Conservation (phyloP, 2,113 vertebrate genomes). For the Ctenodactylus gundi region DNA sequence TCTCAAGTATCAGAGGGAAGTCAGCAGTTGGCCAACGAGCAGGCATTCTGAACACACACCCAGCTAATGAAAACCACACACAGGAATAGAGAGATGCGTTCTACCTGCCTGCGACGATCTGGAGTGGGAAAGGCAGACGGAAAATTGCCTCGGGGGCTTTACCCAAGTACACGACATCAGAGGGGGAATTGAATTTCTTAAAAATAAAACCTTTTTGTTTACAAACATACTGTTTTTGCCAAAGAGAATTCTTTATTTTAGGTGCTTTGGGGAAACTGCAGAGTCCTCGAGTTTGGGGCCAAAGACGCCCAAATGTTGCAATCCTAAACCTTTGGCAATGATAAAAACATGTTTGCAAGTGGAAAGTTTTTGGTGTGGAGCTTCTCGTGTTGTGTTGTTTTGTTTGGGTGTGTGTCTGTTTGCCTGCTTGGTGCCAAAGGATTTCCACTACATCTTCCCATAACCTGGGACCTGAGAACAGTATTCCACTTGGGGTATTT, state of each 20-base stretch:
- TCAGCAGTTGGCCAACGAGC: constrained; percentile 35
- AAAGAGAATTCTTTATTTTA: constrained; percentile 80
- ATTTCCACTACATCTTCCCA: constrained; percentile 63
- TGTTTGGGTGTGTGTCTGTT: constrained; percentile 60
- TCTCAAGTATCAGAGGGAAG: constrained; percentile 28
- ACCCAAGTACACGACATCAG: constrained; percentile 40
- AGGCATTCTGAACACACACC: constrained; percentile 58
- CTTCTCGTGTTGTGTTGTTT: constrained; percentile 26
- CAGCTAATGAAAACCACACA: constrained; percentile 75
- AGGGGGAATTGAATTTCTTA: constrained; percentile 73
- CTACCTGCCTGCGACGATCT: constrained; percentile 71
- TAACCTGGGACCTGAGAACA: background rate
- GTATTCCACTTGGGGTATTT: background rate
- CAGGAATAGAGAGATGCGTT: background rate
- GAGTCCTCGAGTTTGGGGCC: constrained; percentile 65
- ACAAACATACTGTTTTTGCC: constrained; percentile 81
- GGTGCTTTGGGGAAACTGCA: constrained; percentile 78
- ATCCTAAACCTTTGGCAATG: constrained; percentile 70
- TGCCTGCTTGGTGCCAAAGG: constrained; percentile 56
- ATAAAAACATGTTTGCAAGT: constrained; percentile 71
- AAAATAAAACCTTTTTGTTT: constrained; percentile 77
- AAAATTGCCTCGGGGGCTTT: constrained; percentile 65
- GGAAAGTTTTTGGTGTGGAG: constrained; percentile 72
- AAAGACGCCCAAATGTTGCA: constrained; percentile 78
- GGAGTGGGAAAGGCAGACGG: background rate